Evolutionary conservation across 2,888 invertebrate species (phyloP), one percentile per base, ranked within the genome.

Genomic region (Thelaira solivaga): DNA sequence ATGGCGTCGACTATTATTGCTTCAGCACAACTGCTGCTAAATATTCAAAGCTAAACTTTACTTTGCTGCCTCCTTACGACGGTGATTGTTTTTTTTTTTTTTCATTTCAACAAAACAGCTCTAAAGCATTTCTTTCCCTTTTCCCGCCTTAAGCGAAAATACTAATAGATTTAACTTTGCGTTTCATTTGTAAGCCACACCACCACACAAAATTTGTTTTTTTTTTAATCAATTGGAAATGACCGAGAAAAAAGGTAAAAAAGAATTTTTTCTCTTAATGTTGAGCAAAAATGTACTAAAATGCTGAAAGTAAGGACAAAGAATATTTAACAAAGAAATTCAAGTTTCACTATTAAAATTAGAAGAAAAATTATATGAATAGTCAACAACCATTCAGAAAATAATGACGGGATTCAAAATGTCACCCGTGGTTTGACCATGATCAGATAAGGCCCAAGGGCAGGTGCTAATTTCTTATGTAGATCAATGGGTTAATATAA

Each of bases 1-100:
- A 74, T 65, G 69, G 47, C 74, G 74, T 78, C 78, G 73, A 73
- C 69, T 76, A 51, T 76, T 76, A 59, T 65, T 71, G 43, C 57
- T 43, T 57, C 24, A 57, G 39, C 36, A 49, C 61, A 71, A 71
- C 76, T 65, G 64, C 61, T 62, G 43, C 41, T 61, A 71, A 71
- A 71, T 29, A 22, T 36, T 47, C 18, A 31, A 22, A 65, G 11
- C 11, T 7, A 4, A 31, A 53, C 11, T 22, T 22, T 18, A 22
- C 18, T 53, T 13, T 41, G 39, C 36, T 68, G 41, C 34, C 18
- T 59, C 29, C 36, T 59, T 18, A 5, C 36, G 7, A 11, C 16
- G 29, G 36, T 39, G 26, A 45, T 45, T 34, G 53, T 53, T 71
- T 41, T 24, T 71, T 64, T 62, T 41, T 24, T 71, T 64, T 62